Base-by-base conservation (phyloP, 1,140 invertebrate genomes). In the Coptotermes formosanus region DNA sequence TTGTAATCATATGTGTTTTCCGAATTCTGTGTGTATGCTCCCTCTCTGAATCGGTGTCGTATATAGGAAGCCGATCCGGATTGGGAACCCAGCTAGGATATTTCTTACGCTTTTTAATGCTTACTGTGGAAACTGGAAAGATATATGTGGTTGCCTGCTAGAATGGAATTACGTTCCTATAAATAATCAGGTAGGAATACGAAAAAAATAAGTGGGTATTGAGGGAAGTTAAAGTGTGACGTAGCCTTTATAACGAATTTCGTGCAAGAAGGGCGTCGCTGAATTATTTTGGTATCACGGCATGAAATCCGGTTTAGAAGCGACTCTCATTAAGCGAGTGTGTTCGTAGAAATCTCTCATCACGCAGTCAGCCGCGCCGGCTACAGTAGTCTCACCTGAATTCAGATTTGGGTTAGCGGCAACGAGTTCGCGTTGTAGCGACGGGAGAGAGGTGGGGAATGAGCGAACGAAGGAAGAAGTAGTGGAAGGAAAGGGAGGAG, bases 401-500 rank as follows among this genome's bases (percentile, higher is more conserved):
- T 85, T 85, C 84, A 85, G 45, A 85, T 85, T 85, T 85, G 84
- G 84, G 84, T 85, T 85, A 85, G 84, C 84, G 32, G 52, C 52
- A 55, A 55, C 52, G 16, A 55, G 19, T 19, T 16, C 14, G 0
- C 19, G 16, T 19, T 1, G 52, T 1, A 55, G 7, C 0, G 52
- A 55, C 52, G 52, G 0, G 52, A 55, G 52, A 55, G 52, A 55
- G 11, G 52, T 19, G 19, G 19, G 52, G 19, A 55, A 19, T 16
- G 45, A 48, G 45, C 11, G 45, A 48, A 48, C 2, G 45, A 48
- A 48, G 45, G 45, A 48, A 48, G 45, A 48, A 48, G 45, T 48
- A 7, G 38, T 3, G 82, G 38, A 16, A 83, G 8, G 7, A 19
- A n/a, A 23, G 43, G 82, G 11, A 19, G 82, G 48, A 32, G 64